Percentiles rank a stretch among this genome's conserved stretches.
These are phyloP conservation scores for Entomobrya proxima DNA, from an alignment of 2,888 invertebrate species.

Conservation along the genomic window DNA sequence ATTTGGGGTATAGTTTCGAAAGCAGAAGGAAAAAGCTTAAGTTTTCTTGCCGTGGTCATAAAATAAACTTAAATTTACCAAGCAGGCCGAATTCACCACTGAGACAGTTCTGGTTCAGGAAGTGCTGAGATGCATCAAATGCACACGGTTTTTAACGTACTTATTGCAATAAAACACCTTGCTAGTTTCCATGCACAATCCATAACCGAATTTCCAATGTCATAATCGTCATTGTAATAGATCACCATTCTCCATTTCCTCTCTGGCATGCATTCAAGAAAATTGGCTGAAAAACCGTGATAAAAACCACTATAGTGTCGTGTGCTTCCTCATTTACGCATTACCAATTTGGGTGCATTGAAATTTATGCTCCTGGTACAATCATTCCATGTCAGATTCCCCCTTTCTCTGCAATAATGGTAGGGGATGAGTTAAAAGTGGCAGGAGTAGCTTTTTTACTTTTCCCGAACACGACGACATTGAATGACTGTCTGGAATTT, in stretches of 20 bases:
- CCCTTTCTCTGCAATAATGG: constrained; percentile 22
- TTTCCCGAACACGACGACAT: constrained; percentile 53
- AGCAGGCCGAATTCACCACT: no score
- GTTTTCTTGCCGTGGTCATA: not conserved
- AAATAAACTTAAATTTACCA: no score
- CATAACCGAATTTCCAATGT: constrained; percentile 36
- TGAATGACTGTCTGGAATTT: constrained; percentile 39
- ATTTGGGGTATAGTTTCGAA: constrained; percentile 1
- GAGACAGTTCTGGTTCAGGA: no score
- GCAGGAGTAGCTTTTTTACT: no score
- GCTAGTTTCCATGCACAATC: no score
- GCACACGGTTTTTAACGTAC: no score
- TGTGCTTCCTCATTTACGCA: not conserved
- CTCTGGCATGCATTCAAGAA: constrained; percentile 13
- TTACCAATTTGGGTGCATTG: not conserved
- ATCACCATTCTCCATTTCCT: constrained; percentile 23
- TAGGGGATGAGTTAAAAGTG: no score
- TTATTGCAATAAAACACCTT: no score
- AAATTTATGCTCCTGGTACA: not conserved
- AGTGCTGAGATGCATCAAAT: no score
- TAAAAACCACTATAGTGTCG: not conserved
- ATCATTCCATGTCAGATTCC: no score
- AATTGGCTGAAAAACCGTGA: no score
- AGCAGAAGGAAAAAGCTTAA: not conserved
- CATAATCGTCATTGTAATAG: constrained; percentile 48